Evolutionary conservation across 2,888 invertebrate genomes (phyloP), one percentile per base, ranked within the genome.

Genomic region (Coecobrya sp.): DNA sequence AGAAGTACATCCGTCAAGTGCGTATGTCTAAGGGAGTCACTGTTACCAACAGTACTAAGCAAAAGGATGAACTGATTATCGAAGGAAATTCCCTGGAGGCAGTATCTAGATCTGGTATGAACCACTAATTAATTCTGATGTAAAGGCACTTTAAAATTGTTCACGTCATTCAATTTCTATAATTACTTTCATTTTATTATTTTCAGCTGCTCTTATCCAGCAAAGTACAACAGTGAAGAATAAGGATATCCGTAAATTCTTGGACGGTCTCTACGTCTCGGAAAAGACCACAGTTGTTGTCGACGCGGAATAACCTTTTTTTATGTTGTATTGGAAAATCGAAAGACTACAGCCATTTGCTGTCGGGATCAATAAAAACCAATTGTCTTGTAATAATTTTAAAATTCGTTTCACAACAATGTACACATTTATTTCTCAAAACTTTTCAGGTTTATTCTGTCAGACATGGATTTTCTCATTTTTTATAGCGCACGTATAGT

Each of bases 221-320:
- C 99, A 99, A 96, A 99, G 99, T 22, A 99, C 99, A 87, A 98
- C 98, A 94, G 99, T 99, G 86, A 99, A 99, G 96, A 98, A 99
- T 96, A 99, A 99, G 97, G 99, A 99, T 97, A 99, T 99, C 96
- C 97, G 99, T 97, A 99, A 99, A 96, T 99, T 99, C 97, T 98
- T 99, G 96, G 99, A 99, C 96, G 99, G 99, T 96, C 97, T 99
- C 95, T 99, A 99, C 96, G 99, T 99, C 91, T 99, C 99, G 95
- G 99, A 99, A 96, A 99, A 99, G 96, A 99, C 99, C 79, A 98
- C 98, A 95, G 98, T 99, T 97, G 97, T 98, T 95, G 97, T 65
- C 19, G 92, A 91, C 11, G 91, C 81, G 10, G 91, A 91, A 86
- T 86, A 86, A 65, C 13, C n/a, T 30, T 49, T 52, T 27, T 52